Conservation (phyloP, 1,140 invertebrate species). For the Elymnias hypermnestra region DNA sequence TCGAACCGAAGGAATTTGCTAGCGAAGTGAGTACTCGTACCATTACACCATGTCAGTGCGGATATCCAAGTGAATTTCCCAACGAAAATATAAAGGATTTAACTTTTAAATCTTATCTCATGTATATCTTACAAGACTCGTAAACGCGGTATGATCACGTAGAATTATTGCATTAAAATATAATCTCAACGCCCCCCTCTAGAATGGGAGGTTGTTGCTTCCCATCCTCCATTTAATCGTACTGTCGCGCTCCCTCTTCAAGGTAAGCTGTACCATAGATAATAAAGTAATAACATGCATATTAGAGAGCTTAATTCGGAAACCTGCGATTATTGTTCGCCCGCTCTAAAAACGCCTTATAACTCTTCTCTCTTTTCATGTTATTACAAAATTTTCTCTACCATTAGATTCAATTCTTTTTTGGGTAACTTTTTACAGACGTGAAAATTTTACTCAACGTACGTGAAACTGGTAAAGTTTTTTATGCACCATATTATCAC, state of each 20-base stretch:
- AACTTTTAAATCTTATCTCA: slow-evolving; percentile 1
- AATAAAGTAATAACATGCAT: slow-evolving; percentile 7
- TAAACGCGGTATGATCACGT: slow-evolving; percentile 57
- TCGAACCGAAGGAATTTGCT: too few relatives aligned
- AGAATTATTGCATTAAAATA: slow-evolving; percentile 58
- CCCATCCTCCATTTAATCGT: not conserved
- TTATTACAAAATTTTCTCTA: too few relatives aligned
- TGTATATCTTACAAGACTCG: slow-evolving; percentile 27
- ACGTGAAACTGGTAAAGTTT: too few relatives aligned
- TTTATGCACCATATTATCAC: too few relatives aligned
- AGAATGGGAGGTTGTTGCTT: slow-evolving; percentile 7
- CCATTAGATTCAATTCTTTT: too few relatives aligned
- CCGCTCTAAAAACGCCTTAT: not conserved
- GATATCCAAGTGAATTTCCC: too few relatives aligned
- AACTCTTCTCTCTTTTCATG: not conserved
- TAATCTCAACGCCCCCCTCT: slow-evolving; percentile 29
- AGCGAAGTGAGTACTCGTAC: too few relatives aligned
- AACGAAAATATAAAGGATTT: too few relatives aligned
- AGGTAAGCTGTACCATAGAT: not conserved
- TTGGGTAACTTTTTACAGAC: too few relatives aligned
- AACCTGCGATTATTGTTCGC: slow-evolving; percentile 2
- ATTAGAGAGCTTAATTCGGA: slow-evolving; percentile 8
- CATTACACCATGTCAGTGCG: too few relatives aligned
- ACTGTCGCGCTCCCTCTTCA: slow-evolving; percentile 1
- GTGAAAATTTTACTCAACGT: too few relatives aligned